Percentiles rank a stretch among this genome's conserved stretches.
These are phyloP conservation scores for Colinus virginianus DNA, from an alignment of 2,113 vertebrate species.

Conservation along the genomic window DNA sequence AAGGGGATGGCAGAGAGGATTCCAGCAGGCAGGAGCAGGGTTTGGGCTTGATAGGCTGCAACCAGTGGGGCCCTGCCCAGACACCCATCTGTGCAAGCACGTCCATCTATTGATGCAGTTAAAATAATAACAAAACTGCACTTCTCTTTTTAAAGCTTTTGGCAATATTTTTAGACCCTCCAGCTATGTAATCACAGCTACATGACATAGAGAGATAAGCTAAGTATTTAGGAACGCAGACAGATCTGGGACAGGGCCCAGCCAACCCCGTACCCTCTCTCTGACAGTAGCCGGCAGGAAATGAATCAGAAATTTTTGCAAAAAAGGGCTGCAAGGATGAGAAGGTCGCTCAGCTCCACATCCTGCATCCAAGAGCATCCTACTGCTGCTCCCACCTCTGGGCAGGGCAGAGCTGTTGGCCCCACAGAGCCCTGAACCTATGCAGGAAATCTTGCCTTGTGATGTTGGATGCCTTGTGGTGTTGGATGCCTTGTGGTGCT, in stretches of 20 bases:
- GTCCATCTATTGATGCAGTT: background rate
- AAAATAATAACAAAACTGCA: background rate
- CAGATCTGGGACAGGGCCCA: conserved; percentile 25
- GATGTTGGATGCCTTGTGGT: background rate
- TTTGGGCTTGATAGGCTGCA: background rate
- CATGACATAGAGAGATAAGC: conserved; percentile 43
- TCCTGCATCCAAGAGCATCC: accelerated
- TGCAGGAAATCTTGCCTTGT: background rate
- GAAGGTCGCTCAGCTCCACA: background rate
- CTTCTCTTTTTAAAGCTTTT: conserved; percentile 28
- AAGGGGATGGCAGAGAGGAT: background rate
- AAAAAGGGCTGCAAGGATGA: conserved; percentile 20
- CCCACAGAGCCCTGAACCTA: background rate
- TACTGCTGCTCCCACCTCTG: background rate
- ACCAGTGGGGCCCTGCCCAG: accelerated
- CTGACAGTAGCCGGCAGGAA: conserved; percentile 32
- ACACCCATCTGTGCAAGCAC: background rate
- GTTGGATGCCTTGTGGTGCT: too few relatives aligned
- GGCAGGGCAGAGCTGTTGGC: accelerated
- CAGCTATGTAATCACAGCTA: conserved; percentile 29
- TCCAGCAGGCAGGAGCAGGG: background rate
- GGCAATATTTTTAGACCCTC: conserved; percentile 37
- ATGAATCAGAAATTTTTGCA: conserved; percentile 20
- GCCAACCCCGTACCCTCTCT: conserved; percentile 10
- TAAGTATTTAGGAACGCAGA: conserved; percentile 26